phyloP scores from a whole-genome alignment of 2,113 vertebrate species.

The Naja naja region DNA sequence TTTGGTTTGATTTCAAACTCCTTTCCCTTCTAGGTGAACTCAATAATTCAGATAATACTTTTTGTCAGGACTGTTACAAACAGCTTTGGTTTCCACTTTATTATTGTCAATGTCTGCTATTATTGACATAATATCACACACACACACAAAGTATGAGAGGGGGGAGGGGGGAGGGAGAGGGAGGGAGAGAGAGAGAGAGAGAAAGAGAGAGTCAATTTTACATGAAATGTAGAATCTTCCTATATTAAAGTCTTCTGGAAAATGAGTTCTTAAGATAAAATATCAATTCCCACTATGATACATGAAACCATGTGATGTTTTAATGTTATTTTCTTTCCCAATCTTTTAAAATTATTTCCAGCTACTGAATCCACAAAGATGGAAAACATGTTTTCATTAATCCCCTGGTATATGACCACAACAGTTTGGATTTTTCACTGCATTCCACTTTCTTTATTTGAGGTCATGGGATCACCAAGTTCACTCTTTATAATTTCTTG shows the following conservation, averaged over 20 bases:
- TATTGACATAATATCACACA: background rate
- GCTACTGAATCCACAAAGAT: background rate
- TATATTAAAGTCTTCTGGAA: background rate
- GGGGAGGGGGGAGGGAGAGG: too few relatives aligned
- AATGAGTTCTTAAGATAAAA: background rate
- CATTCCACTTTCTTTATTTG: constrained; percentile 13
- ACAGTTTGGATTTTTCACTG: background rate
- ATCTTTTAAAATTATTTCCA: constrained; percentile 3
- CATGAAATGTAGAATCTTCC: background rate
- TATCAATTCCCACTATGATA: background rate
- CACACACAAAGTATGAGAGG: background rate
- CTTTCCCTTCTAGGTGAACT: background rate
- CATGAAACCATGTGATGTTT: background rate
- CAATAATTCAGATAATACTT: background rate
- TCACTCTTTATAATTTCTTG: constrained; percentile 4
- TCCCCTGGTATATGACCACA: background rate
- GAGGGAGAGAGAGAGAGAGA: too few relatives aligned
- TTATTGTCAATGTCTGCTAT: background rate
- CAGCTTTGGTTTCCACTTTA: background rate
- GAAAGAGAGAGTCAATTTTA: background rate
- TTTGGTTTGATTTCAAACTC: background rate
- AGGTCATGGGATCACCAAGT: constrained; percentile 13
- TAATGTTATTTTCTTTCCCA: background rate
- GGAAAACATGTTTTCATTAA: constrained; percentile 21
- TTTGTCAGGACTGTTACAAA: background rate